phyloP scores from a whole-genome alignment of 2,113 vertebrate genomes.

The Rynchops niger region DNA sequence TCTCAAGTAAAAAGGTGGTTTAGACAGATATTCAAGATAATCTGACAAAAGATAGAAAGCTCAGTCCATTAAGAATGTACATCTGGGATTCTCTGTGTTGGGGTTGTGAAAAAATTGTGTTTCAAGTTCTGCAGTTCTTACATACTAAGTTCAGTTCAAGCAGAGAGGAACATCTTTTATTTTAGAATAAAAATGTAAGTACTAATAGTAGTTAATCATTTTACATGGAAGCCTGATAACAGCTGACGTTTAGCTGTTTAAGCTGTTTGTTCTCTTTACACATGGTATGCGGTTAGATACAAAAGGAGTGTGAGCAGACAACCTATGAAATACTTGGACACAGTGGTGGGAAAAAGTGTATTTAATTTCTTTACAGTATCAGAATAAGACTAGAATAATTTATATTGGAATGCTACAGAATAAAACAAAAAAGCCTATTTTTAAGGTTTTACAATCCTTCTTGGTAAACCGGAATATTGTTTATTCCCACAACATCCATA shows the following conservation, averaged over 20 bases:
- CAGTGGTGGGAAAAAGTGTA: background rate
- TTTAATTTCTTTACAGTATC: background rate
- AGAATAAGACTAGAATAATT: background rate
- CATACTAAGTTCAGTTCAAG: background rate
- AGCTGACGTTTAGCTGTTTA: background rate
- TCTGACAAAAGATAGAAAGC: background rate
- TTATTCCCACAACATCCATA: background rate
- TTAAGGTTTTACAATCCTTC: background rate
- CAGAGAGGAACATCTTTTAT: background rate
- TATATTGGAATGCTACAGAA: background rate
- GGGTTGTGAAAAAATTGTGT: background rate
- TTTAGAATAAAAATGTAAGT: background rate
- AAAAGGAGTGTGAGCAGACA: background rate
- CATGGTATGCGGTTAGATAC: background rate
- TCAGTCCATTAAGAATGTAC: background rate
- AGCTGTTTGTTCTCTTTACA: background rate
- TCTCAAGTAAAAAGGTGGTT: background rate
- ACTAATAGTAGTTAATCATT: background rate
- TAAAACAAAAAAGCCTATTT: background rate
- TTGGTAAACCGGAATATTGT: background rate
- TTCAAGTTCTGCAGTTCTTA: background rate
- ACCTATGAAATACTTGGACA: background rate
- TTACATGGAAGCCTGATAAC: background rate
- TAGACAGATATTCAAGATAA: background rate
- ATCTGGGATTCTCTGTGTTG: accelerated